Evolutionary conservation across 53 echinoderm and acorn worm species (phyloP).

Genomic region (Apostichopus leukothele): DNA sequence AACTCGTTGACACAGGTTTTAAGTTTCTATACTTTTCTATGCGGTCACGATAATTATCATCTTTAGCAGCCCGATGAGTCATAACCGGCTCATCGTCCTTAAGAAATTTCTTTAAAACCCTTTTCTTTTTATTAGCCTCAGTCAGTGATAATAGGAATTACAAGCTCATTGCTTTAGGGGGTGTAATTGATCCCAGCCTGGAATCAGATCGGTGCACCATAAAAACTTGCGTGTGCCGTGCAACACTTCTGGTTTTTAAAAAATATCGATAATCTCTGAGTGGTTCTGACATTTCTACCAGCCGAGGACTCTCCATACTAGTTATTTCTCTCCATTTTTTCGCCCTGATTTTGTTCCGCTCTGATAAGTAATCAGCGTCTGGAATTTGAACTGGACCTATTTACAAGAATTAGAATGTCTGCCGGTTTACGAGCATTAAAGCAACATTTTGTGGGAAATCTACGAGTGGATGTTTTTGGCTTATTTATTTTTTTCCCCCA

Average conservation of each 20-base stretch:
- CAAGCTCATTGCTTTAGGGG: constrained; percentile 23
- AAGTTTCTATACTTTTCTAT: not conserved
- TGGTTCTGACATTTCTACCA: not conserved
- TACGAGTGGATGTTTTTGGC: no score
- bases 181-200: constrained; percentile 30
- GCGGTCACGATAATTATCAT: not conserved
- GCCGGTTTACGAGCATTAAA: not conserved
- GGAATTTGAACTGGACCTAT: constrained; percentile 31
- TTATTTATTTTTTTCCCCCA: no score
- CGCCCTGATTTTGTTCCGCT: constrained; percentile 2
- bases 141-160: constrained; percentile 16
- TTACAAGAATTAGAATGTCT: not conserved
- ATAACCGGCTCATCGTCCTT: not conserved
- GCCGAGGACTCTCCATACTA: not conserved
- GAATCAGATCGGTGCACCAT: constrained; percentile 15
- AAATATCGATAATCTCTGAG: constrained; percentile 30
- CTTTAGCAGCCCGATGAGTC: not conserved
- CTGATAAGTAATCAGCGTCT: constrained; percentile 34
- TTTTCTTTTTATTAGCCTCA: not conserved
- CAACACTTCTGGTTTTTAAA: constrained; percentile 19
- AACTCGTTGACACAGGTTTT: not conserved
- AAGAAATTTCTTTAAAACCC: not conserved
- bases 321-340: not conserved
- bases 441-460: no score
- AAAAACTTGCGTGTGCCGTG: not conserved